Conservation (phyloP, 2,113 vertebrate species). For the Calonectris borealis region DNA sequence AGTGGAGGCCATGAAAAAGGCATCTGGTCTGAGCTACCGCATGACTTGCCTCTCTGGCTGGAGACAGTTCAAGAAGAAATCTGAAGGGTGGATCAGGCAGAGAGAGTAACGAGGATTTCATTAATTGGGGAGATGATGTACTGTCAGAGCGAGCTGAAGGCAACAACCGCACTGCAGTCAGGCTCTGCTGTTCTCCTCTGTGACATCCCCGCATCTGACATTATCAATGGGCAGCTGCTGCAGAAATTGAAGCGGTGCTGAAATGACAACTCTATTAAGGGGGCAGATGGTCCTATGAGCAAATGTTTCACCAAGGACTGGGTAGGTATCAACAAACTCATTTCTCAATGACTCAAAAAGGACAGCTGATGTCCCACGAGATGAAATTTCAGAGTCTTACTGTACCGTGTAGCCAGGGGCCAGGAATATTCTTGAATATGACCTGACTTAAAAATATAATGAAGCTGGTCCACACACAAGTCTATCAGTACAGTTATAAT, state of each 20-base stretch:
- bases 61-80: background rate
- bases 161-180: background rate
- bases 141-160: background rate
- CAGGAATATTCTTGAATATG: conserved; percentile 6
- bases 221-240: conserved; percentile 19
- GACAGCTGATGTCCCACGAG: conserved; percentile 18
- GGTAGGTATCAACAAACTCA: background rate
- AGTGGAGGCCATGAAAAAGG: background rate
- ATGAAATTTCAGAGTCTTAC: conserved; percentile 11
- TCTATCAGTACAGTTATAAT: background rate
- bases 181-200: background rate
- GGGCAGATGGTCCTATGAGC: conserved; percentile 38
- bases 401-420: background rate
- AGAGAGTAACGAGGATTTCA: background rate
- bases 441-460: conserved; percentile 3
- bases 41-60: background rate
- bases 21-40: background rate
- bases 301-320: conserved; percentile 41
- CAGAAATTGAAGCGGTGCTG: background rate
- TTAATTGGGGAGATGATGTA: background rate
- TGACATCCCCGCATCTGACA: background rate
- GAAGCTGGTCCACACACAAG: background rate
- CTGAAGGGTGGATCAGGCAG: background rate
- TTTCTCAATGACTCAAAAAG: conserved; percentile 6
- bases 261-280: conserved; percentile 46